Conservation (phyloP, 2,888 invertebrate genomes). For the Palloptera scutellata region DNA sequence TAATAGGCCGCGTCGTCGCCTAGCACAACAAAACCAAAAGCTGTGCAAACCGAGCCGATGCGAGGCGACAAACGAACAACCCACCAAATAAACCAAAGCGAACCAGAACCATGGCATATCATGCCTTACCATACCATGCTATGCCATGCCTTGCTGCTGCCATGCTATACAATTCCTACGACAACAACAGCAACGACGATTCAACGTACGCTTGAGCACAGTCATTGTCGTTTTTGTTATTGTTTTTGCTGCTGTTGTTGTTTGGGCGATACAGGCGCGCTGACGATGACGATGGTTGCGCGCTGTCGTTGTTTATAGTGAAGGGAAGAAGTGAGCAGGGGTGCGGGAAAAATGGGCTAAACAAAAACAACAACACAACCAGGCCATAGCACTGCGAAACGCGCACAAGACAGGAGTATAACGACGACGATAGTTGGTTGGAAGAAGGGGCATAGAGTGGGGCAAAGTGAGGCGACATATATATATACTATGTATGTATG, state of each 20-base stretch:
- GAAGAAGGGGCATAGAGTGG: constrained; percentile 8
- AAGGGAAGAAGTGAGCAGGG: not conserved
- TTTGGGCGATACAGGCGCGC: not conserved
- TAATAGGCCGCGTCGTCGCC: constrained; percentile 20
- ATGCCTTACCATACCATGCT: not conserved
- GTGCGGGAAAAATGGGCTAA: constrained; percentile 2
- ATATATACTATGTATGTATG: constrained; percentile 20
- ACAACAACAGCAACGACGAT: not conserved
- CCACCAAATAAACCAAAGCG: constrained; percentile 1
- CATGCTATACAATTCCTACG: not conserved
- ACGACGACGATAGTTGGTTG: constrained; percentile 2
- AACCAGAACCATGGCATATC: not conserved
- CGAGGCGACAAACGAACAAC: constrained; percentile 8
- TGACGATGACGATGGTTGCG: not conserved
- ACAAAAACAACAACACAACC: not conserved
- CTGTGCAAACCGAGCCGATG: not conserved
- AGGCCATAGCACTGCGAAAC: constrained; percentile 7
- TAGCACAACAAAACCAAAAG: constrained; percentile 11
- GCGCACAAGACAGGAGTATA: constrained; percentile 2
- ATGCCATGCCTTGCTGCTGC: not conserved
- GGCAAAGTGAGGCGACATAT: constrained; percentile 25
- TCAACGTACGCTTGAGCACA: constrained; percentile 5
- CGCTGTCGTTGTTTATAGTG: constrained; percentile 12
- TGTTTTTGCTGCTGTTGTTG: constrained; percentile 18
- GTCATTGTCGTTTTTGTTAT: constrained; percentile 16